Conservation (phyloP, 1,140 invertebrate species). For the Octopus sinensis region DNA sequence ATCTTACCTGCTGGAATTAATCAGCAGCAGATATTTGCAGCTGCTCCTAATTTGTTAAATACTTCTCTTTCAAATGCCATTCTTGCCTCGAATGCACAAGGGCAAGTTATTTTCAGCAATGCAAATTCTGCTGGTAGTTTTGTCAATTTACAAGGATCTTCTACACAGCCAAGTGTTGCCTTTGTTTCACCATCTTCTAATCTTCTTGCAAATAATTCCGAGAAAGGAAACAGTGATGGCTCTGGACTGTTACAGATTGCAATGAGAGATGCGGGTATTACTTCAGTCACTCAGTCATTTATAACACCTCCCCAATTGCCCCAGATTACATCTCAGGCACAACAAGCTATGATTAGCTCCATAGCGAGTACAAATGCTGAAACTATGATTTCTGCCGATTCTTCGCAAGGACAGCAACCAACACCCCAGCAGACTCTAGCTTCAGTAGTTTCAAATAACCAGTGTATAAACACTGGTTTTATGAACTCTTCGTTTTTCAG, state of each 20-base stretch:
- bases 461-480: conserved; percentile 27
- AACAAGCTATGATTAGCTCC: not conserved
- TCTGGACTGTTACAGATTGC: conserved; percentile 42
- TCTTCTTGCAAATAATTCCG: not conserved
- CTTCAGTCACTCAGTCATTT: conserved; percentile 22
- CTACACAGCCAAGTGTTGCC: not conserved
- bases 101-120: not conserved
- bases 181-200: not conserved
- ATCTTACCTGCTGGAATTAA: conserved; percentile 20
- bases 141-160: not conserved
- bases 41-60: not conserved
- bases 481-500: not conserved
- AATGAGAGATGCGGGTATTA: conserved; percentile 49
- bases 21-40: conserved; percentile 16
- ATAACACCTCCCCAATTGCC: conserved; percentile 23
- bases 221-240: conserved; percentile 15
- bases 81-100: conserved; percentile 17
- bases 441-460: conserved; percentile 42
- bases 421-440: conserved; percentile 38
- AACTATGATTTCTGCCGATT: not conserved
- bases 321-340: conserved; percentile 13
- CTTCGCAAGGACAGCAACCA: not conserved
- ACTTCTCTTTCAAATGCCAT: conserved; percentile 5
- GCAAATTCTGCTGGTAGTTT: conserved; percentile 8
- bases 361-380: conserved; percentile 7